Evolutionary conservation across 2,113 vertebrate species (phyloP), one percentile per base, ranked within the genome.

Genomic region (Alosa alosa): DNA sequence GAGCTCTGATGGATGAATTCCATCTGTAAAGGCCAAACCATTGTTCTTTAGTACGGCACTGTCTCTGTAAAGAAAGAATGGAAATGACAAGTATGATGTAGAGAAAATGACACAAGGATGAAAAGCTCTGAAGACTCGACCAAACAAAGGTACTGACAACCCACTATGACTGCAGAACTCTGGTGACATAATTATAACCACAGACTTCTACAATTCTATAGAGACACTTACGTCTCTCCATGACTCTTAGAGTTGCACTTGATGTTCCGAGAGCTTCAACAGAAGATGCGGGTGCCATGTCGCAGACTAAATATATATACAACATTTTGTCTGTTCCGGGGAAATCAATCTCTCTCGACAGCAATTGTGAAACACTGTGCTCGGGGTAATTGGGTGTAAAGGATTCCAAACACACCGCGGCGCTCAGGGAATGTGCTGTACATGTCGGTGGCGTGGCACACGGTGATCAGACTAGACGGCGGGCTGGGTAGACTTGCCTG

Each of bases 321-420:
- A 36, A 39, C 13, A 11, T 36, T 11, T 78, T 17, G 72, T 39
- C 31, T 39, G 72, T 78, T 78, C 31, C 11, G 72, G 31, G 3
- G 72, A 36, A 39, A 78, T 78, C 72, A 78, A 78, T 78, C 72
- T 60, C 55, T 60, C 20, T 60, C 20, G 55, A 60, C 55, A 22
- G 55, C 55, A 22, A 60, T 6, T 39, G 13, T 39, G 72, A 78
- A 39, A 39, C 72, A 36, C n/a, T 36, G 36, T 36, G 72, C 36
- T 36, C 3, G 31, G 36, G 72, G 72, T 78, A 78, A 78, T 78
- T 78, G 72, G 36, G 72, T 78, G 72, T 78, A 78, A 78, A 78
- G 72, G 72, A 78, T 78, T 78, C 72, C 36, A 17, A 78, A 78
- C 72, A 78, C 72, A 78, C 36, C 18, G 11, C 13, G 36, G 72